These are phyloP conservation scores for Odontamblyopus lacepedii DNA, from an alignment of 2,797 vertebrate genomes.

Conservation along the genomic window DNA sequence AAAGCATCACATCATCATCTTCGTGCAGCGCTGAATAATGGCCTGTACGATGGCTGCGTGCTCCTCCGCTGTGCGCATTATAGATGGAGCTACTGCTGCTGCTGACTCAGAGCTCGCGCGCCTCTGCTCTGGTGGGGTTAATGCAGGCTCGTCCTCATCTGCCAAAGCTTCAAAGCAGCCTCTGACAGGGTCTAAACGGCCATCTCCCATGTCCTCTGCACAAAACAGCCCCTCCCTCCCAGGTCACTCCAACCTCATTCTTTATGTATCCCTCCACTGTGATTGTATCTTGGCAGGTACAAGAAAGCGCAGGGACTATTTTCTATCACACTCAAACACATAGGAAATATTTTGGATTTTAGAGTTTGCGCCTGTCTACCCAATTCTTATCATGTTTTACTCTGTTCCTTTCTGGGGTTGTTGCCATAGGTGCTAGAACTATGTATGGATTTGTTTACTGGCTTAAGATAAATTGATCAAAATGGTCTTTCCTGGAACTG, in stretches of 20 bases:
- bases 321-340: constrained; percentile 40
- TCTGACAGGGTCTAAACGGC: constrained; percentile 55
- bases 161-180: constrained; percentile 71
- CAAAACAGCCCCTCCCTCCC: constrained; percentile 34
- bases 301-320: constrained; percentile 55
- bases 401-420: not conserved
- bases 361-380: too few species aligned
- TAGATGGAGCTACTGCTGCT: constrained; percentile 56
- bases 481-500: not conserved
- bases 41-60: constrained; percentile 39
- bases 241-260: constrained; percentile 68
- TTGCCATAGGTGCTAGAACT: not conserved
- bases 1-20: constrained; percentile 54
- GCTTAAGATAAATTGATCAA: not conserved
- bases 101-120: constrained; percentile 63
- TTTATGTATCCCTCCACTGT: constrained; percentile 67
- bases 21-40: constrained; percentile 56
- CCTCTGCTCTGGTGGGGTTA: constrained; percentile 51
- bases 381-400: not conserved
- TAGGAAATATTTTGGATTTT: not conserved
- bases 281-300: constrained; percentile 62
- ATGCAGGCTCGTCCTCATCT: constrained; percentile 60
- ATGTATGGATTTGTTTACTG: not conserved
- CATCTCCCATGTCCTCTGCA: constrained; percentile 46
- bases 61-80: constrained; percentile 51